Conservation (phyloP, 2,113 vertebrate species). For the Perognathus longimembris region DNA sequence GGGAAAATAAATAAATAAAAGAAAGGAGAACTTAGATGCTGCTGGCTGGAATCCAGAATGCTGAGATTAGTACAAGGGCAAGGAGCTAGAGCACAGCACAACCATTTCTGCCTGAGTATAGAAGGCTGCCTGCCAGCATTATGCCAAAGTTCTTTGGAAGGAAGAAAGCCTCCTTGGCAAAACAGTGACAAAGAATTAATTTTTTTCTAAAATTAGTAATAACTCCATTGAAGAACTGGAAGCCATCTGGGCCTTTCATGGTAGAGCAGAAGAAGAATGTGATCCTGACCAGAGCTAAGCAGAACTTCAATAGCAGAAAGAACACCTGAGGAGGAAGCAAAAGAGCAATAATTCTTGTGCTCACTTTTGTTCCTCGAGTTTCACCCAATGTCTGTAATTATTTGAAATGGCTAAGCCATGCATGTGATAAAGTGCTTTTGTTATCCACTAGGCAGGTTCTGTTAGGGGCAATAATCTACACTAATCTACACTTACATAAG, state of each 20-base stretch:
- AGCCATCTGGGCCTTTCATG: background rate
- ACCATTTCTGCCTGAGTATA: conserved; percentile 48
- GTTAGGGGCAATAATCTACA: background rate
- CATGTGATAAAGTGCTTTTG: background rate
- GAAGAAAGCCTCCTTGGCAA: conserved; percentile 58
- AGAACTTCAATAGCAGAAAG: background rate
- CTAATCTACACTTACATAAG: background rate
- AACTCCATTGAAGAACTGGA: conserved; percentile 17
- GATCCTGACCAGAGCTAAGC: background rate
- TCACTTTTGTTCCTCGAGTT: background rate
- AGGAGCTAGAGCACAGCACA: background rate
- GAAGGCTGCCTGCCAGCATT: conserved; percentile 44
- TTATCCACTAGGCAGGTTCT: background rate
- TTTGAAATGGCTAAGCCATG: background rate
- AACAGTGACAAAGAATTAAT: conserved; percentile 65
- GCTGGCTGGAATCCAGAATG: conserved; percentile 44
- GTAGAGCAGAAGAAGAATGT: background rate
- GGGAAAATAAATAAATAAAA: background rate
- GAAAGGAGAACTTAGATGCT: background rate
- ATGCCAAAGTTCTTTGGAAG: conserved; percentile 62
- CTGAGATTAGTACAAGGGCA: conserved; percentile 44
- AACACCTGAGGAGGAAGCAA: background rate
- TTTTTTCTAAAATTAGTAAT: conserved; percentile 66
- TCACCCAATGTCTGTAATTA: conserved; percentile 10
- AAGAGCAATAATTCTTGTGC: background rate